Conservation (phyloP, 2,113 vertebrate species). For the Epinephelus lanceolatus region DNA sequence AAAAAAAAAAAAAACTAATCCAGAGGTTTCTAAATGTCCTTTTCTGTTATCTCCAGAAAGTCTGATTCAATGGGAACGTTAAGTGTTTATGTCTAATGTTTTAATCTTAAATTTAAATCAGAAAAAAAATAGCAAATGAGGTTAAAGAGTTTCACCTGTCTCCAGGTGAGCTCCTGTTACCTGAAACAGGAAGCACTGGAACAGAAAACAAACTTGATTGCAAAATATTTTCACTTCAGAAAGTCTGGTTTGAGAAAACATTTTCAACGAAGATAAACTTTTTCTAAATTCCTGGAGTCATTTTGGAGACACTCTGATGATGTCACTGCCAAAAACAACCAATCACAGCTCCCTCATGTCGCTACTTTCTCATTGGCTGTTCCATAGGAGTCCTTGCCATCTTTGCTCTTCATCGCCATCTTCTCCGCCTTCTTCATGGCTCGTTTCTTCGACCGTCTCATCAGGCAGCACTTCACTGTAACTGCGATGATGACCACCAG, state of each 20-base stretch:
- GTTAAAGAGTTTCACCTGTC: background rate
- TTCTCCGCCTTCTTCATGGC: slow-evolving; percentile 46
- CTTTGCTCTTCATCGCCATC: slow-evolving; percentile 57
- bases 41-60: background rate
- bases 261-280: background rate
- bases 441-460: slow-evolving; percentile 46
- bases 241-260: background rate
- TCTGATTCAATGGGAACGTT: background rate
- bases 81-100: too few relatives aligned
- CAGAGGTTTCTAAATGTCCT: background rate
- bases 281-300: background rate
- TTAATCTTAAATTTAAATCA: too few relatives aligned
- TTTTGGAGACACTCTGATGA: background rate
- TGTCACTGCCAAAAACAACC: background rate
- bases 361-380: slow-evolving; percentile 65
- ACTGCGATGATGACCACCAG: slow-evolving; percentile 30
- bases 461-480: slow-evolving; percentile 75
- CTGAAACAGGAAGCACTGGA: background rate
- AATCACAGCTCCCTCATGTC: slow-evolving; percentile 31
- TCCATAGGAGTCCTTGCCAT: slow-evolving; percentile 46
- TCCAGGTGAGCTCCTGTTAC: background rate
- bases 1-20: background rate
- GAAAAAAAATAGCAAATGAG: too few relatives aligned
- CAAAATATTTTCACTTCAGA: background rate
- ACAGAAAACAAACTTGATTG: background rate